A percentile compares a stretch with the other conserved stretches of the same genome.
phyloP scores from a whole-genome alignment of 1,140 invertebrate genomes.

The Augochlora pura region DNA sequence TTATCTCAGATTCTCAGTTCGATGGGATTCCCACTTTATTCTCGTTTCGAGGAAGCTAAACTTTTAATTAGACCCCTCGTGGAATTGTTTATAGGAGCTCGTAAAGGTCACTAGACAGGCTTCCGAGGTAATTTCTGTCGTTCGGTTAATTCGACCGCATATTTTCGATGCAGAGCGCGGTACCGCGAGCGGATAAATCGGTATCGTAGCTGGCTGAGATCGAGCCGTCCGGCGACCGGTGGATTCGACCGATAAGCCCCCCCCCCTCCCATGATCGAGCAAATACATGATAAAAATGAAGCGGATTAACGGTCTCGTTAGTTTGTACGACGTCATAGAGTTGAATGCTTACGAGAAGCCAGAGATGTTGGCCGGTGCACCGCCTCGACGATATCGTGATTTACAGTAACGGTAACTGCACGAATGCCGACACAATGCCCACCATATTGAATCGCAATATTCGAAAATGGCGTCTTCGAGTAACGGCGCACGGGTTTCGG shows the following conservation, averaged over 20 bases:
- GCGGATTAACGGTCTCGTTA: conserved; percentile 58
- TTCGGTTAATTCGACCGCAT: neutral
- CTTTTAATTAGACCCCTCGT: too few relatives aligned
- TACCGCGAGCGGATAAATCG: neutral
- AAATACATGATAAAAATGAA: conserved; percentile 47
- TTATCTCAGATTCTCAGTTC: too few relatives aligned
- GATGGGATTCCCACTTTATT: too few relatives aligned
- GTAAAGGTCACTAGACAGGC: too few relatives aligned
- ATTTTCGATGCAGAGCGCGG: neutral
- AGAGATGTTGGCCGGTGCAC: conserved; percentile 37
- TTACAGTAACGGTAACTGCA: conserved; percentile 61
- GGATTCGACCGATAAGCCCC: conserved; percentile 45
- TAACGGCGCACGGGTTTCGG: neutral
- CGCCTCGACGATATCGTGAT: conserved; percentile 53
- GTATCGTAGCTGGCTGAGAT: conserved; percentile 7
- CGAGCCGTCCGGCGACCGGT: neutral
- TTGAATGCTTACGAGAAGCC: conserved; percentile 42
- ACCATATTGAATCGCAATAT: conserved; percentile 61
- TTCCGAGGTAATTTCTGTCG: neutral
- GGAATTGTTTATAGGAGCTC: too few relatives aligned
- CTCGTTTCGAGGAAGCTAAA: too few relatives aligned
- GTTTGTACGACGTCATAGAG: conserved; percentile 54
- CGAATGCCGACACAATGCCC: conserved; percentile 38
- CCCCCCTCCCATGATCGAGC: conserved; percentile 12
- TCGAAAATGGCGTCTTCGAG: conserved; percentile 43